These are phyloP conservation scores for Idaea dimidiata DNA, from an alignment of 2,888 invertebrate species.

Conservation along the genomic window DNA sequence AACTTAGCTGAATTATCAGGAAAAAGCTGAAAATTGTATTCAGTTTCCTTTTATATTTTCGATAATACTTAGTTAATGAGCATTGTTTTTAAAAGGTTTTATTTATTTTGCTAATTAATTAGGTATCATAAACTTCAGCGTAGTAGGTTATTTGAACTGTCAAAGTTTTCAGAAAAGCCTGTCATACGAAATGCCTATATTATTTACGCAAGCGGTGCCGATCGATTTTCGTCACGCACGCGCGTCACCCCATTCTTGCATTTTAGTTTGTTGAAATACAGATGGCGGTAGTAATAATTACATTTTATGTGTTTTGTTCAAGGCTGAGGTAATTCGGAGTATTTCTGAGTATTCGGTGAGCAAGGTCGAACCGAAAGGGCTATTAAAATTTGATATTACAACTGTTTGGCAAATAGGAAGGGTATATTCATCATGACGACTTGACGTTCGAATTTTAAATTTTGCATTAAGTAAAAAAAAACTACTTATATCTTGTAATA, in stretches of 20 bases:
- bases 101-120: no score
- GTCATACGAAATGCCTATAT: slow-evolving; percentile 38
- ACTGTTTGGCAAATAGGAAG: slow-evolving; percentile 26
- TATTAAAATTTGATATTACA: slow-evolving; percentile 28
- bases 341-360: slow-evolving; percentile 15
- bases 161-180: neutral
- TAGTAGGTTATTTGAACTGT: neutral
- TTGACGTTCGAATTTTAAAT: neutral
- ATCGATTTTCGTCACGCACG: slow-evolving; percentile 72
- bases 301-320: slow-evolving; percentile 28
- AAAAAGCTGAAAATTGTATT: neutral
- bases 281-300: slow-evolving; percentile 54
- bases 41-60: neutral
- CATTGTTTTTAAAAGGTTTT: no score
- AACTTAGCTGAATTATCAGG: neutral
- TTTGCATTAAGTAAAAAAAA: no score
- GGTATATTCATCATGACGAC: slow-evolving; percentile 5
- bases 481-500: no score
- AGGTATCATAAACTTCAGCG: no score
- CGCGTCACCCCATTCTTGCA: slow-evolving; percentile 65
- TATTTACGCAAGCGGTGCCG: slow-evolving; percentile 64
- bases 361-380: slow-evolving; percentile 21
- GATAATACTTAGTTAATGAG: neutral
- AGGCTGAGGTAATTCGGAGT: slow-evolving; percentile 11
- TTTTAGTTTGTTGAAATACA: slow-evolving; percentile 40